A percentile compares a stretch with the other conserved stretches of the same genome.
Evolutionary conservation across 2,888 invertebrate species (phyloP).

Genomic region (Synergus itoensis): DNA sequence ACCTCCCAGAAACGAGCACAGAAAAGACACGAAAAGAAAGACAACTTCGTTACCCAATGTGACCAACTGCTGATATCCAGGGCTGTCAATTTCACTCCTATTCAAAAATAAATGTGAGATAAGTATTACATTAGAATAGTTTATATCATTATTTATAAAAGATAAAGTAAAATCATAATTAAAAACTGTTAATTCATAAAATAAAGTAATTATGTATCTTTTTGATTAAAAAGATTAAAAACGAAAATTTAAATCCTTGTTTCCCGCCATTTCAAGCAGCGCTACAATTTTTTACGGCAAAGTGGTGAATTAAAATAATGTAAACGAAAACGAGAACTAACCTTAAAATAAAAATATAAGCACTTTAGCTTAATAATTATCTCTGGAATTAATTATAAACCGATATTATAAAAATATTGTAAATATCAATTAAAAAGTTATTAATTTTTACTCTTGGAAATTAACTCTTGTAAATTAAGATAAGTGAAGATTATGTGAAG

Average conservation of each 20-base stretch:
- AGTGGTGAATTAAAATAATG: neutral
- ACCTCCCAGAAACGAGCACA: neutral
- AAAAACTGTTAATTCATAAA: neutral
- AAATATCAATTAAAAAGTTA: neutral
- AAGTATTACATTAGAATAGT: neutral
- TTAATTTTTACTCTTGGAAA: neutral
- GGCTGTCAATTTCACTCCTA: neutral
- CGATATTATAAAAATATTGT: neutral
- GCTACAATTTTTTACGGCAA: neutral
- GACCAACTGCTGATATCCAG: neutral
- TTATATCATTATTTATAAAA: neutral
- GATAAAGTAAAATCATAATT: neutral
- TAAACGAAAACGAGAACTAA: slow-evolving; percentile 4
- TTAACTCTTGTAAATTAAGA: neutral
- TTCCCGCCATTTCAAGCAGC: neutral
- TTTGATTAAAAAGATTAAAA: neutral
- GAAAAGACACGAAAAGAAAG: slow-evolving; percentile 27
- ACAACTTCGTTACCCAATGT: neutral
- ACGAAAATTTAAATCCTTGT: neutral
- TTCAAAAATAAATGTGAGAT: neutral
- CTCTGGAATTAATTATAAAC: neutral
- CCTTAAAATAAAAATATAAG: neutral
- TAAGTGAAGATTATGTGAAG: neutral
- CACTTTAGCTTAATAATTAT: neutral
- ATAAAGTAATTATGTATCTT: neutral